A percentile compares a stretch with the other conserved stretches of the same genome.
phyloP scores from a whole-genome alignment of 2,797 vertebrate species.

The Argentina silus region DNA sequence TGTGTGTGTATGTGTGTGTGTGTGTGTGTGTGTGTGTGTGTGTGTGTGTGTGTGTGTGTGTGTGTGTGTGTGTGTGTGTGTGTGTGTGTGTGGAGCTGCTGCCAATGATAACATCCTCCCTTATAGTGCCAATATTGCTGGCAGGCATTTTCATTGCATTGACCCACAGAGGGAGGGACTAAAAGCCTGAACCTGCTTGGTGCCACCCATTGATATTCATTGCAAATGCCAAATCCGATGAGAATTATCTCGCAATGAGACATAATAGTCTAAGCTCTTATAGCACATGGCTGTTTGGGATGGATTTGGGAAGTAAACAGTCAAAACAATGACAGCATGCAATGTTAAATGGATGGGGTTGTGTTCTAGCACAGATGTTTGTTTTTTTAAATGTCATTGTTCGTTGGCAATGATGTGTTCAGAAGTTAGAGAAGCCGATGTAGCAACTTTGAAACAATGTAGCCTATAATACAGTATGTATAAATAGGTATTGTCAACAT shows the following conservation, averaged over 20 bases:
- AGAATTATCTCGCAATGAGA: conserved; percentile 22
- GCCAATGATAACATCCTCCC: conserved; percentile 37
- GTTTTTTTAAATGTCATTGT: no score
- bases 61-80: background rate
- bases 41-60: background rate
- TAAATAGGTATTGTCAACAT: no score
- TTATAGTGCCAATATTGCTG: conserved; percentile 25
- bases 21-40: background rate
- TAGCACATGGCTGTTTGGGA: background rate
- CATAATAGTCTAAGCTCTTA: conserved; percentile 21
- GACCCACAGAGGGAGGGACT: conserved; percentile 30
- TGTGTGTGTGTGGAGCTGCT: conserved; percentile 4
- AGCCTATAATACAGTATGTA: no score
- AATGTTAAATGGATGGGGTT: no score
- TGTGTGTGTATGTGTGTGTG: background rate
- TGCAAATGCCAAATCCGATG: conserved; percentile 18
- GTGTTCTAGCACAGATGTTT: no score
- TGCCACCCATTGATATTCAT: conserved; percentile 26
- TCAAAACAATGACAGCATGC: conserved; percentile 3
- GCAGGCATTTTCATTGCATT: conserved; percentile 23
- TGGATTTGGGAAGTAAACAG: background rate
- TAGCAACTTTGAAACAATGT: no score
- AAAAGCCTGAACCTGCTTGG: conserved; percentile 12
- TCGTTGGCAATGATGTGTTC: no score
- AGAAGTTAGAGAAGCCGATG: no score